These are phyloP conservation scores for Liolophura sinensis DNA, from an alignment of 1,140 invertebrate species.

Conservation along the genomic window DNA sequence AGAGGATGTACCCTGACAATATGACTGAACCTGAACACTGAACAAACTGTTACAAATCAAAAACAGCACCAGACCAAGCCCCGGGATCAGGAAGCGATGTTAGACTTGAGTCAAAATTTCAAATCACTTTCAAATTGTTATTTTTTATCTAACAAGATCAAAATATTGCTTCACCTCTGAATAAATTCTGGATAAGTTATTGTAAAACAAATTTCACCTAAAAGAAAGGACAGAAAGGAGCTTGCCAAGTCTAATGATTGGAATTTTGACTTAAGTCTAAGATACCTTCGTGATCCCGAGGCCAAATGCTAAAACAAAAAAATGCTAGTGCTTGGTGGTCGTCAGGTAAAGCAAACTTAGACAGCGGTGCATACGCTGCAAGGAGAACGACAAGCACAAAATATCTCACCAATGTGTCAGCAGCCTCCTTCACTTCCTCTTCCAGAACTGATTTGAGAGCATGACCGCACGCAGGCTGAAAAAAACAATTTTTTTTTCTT, in stretches of 20 bases:
- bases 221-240: not conserved
- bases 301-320: not conserved
- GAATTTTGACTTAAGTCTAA: not conserved
- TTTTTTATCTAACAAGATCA: too few relatives aligned
- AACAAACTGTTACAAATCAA: too few relatives aligned
- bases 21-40: too few relatives aligned
- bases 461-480: slow-evolving; percentile 1
- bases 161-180: too few relatives aligned
- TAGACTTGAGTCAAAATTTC: too few relatives aligned
- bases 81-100: too few relatives aligned
- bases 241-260: not conserved
- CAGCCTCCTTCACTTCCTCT: slow-evolving; percentile 15
- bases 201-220: not conserved
- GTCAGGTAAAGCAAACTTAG: not conserved
- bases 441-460: slow-evolving; percentile 6
- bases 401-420: slow-evolving; percentile 16
- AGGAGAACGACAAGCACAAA: not conserved
- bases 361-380: not conserved
- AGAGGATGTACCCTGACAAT: too few relatives aligned
- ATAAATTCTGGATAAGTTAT: too few relatives aligned
- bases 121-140: too few relatives aligned
- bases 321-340: not conserved
- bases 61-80: too few relatives aligned
- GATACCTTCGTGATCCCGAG: not conserved
- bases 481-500: too few relatives aligned